Conservation (phyloP, 2,888 invertebrate species). For the Dyspetes luteomarginatus region DNA sequence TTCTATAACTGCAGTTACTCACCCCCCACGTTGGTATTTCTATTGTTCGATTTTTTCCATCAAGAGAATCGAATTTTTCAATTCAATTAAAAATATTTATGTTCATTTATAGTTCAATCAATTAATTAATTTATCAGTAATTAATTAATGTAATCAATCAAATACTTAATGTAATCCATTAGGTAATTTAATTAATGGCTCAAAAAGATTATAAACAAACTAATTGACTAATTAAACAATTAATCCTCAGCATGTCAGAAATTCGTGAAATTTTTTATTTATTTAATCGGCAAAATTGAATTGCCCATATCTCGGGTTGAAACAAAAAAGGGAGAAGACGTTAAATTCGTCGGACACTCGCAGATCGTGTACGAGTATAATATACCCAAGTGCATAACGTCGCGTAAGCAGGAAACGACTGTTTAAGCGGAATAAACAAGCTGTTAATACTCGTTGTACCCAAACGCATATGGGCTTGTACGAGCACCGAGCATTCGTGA, state of each 20-base stretch:
- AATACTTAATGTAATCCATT: no score
- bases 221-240: no score
- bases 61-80: background rate
- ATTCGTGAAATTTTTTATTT: background rate
- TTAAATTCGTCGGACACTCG: slow-evolving; percentile 27
- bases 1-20: no score
- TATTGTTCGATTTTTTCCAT: background rate
- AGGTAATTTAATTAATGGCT: no score
- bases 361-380: slow-evolving; percentile 55
- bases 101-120: background rate
- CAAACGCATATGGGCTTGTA: no score
- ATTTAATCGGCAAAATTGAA: background rate
- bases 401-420: slow-evolving; percentile 79
- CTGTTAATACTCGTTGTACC: slow-evolving; percentile 62
- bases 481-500: no score
- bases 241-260: no score
- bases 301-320: background rate
- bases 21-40: background rate
- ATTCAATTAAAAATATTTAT: no score
- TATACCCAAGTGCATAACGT: slow-evolving; percentile 66
- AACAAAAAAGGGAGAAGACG: background rate
- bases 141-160: no score
- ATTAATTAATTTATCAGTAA: background rate
- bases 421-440: slow-evolving; percentile 80
- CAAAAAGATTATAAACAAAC: no score